These are phyloP conservation scores for Cavia porcellus DNA, from an alignment of 2,113 vertebrate species.

Conservation along the genomic window DNA sequence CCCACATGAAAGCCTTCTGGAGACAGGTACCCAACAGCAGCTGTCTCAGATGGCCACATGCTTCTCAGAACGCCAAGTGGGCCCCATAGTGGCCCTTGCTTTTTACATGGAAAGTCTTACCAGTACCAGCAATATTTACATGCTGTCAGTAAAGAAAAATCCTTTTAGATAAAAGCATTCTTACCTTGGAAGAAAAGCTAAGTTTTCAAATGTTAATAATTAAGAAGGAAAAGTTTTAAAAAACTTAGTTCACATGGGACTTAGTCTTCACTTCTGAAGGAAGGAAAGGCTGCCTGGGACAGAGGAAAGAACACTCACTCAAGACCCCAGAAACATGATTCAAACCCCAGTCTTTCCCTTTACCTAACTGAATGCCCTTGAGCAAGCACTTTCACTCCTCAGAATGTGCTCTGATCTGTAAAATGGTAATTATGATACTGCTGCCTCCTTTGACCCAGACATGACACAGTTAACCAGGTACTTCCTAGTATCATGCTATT, in stretches of 20 bases:
- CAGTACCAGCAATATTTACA: not conserved
- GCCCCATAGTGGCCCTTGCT: not conserved
- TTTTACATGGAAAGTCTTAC: not conserved
- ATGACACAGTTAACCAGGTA: not conserved
- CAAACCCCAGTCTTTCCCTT: not conserved
- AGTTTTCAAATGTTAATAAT: not conserved
- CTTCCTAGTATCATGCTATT: not conserved
- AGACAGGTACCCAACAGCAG: not conserved
- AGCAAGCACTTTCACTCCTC: conserved; percentile 29
- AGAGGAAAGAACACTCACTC: not conserved
- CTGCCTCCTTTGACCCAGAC: not conserved
- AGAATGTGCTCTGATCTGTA: not conserved
- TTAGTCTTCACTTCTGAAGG: not conserved
- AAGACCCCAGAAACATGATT: not conserved
- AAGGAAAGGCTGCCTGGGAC: not conserved
- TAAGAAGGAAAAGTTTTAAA: not conserved
- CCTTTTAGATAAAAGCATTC: not conserved
- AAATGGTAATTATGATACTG: not conserved
- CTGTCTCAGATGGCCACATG: not conserved
- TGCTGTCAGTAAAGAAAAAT: not conserved
- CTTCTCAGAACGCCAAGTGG: not conserved
- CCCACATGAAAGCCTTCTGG: not conserved
- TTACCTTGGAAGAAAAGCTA: conserved; percentile 35
- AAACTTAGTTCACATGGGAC: not conserved
- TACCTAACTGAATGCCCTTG: not conserved